phyloP scores from a whole-genome alignment of 2,888 invertebrate genomes.

The Lymantria dispar region DNA sequence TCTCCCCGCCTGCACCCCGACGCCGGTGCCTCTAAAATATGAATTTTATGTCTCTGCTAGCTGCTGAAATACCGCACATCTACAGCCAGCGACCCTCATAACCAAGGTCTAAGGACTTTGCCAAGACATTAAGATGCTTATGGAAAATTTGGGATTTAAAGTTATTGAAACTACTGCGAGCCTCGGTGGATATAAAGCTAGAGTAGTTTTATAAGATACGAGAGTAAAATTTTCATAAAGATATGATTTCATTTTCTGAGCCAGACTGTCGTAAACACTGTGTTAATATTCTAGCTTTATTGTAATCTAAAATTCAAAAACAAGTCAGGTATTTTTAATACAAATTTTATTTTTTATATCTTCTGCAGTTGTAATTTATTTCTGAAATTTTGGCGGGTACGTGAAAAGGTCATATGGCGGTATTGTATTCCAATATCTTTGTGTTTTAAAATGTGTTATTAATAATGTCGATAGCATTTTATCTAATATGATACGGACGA shows the following conservation, averaged over 20 bases:
- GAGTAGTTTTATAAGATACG: no score
- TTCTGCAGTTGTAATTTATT: no score
- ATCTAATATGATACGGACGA: no score
- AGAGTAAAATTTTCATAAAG: not conserved
- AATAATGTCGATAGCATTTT: no score
- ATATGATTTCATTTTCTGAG: conserved; percentile 2
- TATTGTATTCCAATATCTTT: no score
- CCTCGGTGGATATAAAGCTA: not conserved
- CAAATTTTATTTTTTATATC: no score
- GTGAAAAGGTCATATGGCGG: no score
- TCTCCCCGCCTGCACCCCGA: conserved; percentile 60
- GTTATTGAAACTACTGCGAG: conserved; percentile 20
- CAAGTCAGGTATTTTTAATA: no score
- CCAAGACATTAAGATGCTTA: conserved; percentile 25
- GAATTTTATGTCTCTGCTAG: conserved; percentile 75
- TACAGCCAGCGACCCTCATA: conserved; percentile 67
- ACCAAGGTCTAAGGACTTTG: conserved; percentile 39
- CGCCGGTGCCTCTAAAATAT: conserved; percentile 73
- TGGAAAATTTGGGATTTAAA: conserved; percentile 24
- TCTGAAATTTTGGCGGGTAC: no score
- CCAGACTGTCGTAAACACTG: conserved; percentile 1
- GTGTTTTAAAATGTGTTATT: no score
- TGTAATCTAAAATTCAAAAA: no score
- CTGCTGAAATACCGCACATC: conserved; percentile 73
- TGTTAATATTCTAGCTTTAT: no score